Base-by-base conservation (phyloP, 2,797 vertebrate genomes). In the Rhinella marina region DNA sequence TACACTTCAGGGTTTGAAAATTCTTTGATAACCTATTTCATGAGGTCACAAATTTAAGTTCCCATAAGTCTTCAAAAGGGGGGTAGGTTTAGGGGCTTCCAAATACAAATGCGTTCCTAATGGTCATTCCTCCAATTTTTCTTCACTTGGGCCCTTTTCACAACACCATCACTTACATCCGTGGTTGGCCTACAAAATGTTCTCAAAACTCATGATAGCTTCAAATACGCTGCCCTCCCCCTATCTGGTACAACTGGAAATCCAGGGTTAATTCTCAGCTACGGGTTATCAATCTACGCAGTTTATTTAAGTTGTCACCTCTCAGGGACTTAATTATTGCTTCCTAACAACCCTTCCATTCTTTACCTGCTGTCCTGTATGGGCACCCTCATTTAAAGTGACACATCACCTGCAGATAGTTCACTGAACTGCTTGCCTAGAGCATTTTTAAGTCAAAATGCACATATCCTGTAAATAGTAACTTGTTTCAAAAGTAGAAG, bases 401-500 rank as follows among this genome's bases (percentile, higher is more conserved):
- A 64, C 41, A 75, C 41, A 77, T 85, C 59, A n/a, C 76, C 57
- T 23, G 52, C 9, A 66, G 41, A 85, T 85, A 85, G 50, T 27
- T 27, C 73, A 64, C 57, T 77, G 25, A 77, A 48, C 25, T 78
- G 73, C 76, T 66, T 41, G 21, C 73, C 50, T 70, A 23, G 62
- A 59, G 80, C 64, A 81, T 56, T 82, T 66, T 48, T 5, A 25
- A 57, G 80, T 23, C 77, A 23, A 61, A 78, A 82, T 72, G 57
- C 27, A 27, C 68, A 25, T 27, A 70, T 57, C 75, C 56, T 87
- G 88, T 72, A 72, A 68, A 82, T 87, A 84, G 81, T 81, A 78
- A 77, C 70, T 87, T 87, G 81, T 85, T 84, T 66, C 29, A 59
- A 77, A 54, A 64, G 73, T 85, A 66, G 84, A 48, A 78, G 57